phyloP scores from a whole-genome alignment of 2,888 invertebrate species.

The Megastigmus dorsalis region DNA sequence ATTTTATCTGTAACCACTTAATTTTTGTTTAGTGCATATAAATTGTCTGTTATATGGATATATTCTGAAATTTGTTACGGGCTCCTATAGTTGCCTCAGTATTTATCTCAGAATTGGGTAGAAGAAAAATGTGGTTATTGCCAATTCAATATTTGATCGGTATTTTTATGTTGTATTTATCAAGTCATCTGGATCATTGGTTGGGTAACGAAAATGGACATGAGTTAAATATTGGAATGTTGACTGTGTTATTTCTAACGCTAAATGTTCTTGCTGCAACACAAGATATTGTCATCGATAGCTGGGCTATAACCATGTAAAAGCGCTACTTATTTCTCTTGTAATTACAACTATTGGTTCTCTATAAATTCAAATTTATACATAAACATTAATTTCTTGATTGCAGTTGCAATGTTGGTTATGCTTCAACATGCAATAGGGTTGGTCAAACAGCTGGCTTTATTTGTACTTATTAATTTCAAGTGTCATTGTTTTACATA shows the following conservation, averaged over 20 bases:
- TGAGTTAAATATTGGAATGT: conserved; percentile 82
- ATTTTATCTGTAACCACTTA: too few relatives aligned
- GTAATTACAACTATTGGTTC: not conserved
- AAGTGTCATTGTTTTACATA: too few relatives aligned
- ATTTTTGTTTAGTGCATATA: too few relatives aligned
- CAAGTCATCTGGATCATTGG: conserved; percentile 84
- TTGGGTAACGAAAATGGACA: conserved; percentile 79
- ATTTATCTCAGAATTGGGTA: conserved; percentile 88
- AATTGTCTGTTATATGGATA: conserved; percentile 84
- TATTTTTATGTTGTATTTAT: conserved; percentile 91
- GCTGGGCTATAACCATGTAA: conserved; percentile 99
- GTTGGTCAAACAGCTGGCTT: conserved; percentile 99
- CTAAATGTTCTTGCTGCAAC: conserved; percentile 98
- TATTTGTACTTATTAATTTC: too few relatives aligned
- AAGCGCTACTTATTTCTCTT: conserved; percentile 80
- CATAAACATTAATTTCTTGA: not conserved
- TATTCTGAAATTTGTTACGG: conserved; percentile 96
- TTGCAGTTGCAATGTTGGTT: conserved; percentile 91
- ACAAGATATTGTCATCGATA: conserved; percentile 99
- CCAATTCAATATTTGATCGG: conserved; percentile 95
- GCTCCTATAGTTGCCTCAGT: conserved; percentile 98
- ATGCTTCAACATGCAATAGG: conserved; percentile 99
- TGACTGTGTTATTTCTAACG: conserved; percentile 91
- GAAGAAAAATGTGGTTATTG: conserved; percentile 96
- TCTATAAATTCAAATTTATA: too few relatives aligned